These are phyloP conservation scores for Mimas tiliae DNA, from an alignment of 2,888 invertebrate genomes.

Conservation along the genomic window DNA sequence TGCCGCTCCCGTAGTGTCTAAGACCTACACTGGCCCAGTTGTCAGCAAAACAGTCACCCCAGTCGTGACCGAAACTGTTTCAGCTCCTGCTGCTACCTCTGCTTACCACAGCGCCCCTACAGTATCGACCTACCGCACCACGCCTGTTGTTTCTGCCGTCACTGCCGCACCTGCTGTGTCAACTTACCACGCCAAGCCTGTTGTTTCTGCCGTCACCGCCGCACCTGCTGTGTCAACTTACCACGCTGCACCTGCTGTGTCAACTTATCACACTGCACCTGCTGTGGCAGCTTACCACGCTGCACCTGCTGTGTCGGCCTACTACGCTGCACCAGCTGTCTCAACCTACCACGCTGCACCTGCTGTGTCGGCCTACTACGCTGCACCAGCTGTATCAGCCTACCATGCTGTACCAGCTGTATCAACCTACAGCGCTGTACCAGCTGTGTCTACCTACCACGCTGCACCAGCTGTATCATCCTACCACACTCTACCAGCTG, in stretches of 20 bases:
- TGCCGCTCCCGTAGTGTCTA: constrained; percentile 39
- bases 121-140: neutral
- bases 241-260: neutral
- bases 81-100: constrained; percentile 47
- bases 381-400: too few relatives aligned
- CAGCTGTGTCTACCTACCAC: too few relatives aligned
- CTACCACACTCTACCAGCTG: too few relatives aligned
- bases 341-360: neutral
- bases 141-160: constrained; percentile 20
- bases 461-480: too few relatives aligned
- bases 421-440: too few relatives aligned
- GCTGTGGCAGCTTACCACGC: neutral
- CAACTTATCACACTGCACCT: neutral
- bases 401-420: too few relatives aligned
- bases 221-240: neutral
- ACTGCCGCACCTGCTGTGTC: constrained; percentile 8
- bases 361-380: too few relatives aligned
- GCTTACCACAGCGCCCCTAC: constrained; percentile 34
- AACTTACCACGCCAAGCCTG: constrained; percentile 15
- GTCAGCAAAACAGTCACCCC: constrained; percentile 29
- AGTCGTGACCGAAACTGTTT: constrained; percentile 29
- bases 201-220: neutral
- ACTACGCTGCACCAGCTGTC: neutral
- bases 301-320: neutral
- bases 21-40: constrained; percentile 53